Evolutionary conservation across 2,797 vertebrate species (phyloP).

Genomic region (Acrossocheilus fasciatus): DNA sequence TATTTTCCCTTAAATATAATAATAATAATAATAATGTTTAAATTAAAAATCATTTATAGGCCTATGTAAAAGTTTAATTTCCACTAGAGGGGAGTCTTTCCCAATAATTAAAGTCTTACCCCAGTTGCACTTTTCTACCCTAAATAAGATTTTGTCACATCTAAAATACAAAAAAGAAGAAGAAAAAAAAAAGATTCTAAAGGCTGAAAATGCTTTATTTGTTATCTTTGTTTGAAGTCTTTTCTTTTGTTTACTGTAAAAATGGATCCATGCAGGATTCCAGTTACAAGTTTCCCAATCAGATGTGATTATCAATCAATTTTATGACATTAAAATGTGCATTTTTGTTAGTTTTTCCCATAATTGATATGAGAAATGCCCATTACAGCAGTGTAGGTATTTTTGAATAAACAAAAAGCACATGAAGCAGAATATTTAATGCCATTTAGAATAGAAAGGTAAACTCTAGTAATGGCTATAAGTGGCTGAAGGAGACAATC

Average conservation of each 20-base stretch:
- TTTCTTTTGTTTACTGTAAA: neutral
- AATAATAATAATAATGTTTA: neutral
- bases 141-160: neutral
- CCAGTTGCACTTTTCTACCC: neutral
- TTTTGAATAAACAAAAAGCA: neutral
- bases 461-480: neutral
- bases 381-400: neutral
- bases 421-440: neutral
- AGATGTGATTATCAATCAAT: neutral
- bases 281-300: neutral
- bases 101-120: neutral
- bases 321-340: neutral
- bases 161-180: neutral
- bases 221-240: neutral
- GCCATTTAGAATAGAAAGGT: neutral
- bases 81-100: slow-evolving; percentile 2
- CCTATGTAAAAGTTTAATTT: neutral
- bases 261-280: too few relatives aligned
- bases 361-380: neutral
- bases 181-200: neutral
- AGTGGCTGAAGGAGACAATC: neutral
- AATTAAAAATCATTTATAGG: neutral
- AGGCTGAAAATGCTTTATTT: neutral
- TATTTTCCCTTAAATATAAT: neutral
- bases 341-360: neutral